These are phyloP conservation scores for Excalfactoria chinensis DNA, from an alignment of 2,113 vertebrate genomes.

Conservation along the genomic window DNA sequence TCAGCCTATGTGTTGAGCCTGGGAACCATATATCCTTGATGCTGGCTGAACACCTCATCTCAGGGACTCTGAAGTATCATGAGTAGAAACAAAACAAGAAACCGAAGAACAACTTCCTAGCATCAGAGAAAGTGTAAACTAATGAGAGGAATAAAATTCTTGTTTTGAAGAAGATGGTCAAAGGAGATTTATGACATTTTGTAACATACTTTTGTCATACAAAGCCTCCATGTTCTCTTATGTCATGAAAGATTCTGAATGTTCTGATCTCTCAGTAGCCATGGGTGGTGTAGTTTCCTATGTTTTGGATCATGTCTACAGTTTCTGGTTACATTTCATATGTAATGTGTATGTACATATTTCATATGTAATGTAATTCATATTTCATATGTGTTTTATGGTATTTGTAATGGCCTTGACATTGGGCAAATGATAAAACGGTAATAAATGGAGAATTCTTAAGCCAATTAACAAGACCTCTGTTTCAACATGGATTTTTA, in stretches of 20 bases:
- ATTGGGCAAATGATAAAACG: neutral
- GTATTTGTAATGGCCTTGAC: neutral
- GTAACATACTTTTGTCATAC: neutral
- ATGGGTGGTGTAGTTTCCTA: neutral
- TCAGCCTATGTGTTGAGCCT: neutral
- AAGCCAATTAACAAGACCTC: neutral
- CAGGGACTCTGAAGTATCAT: neutral
- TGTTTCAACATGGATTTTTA: neutral
- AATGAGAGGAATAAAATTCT: neutral
- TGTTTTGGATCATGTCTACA: neutral
- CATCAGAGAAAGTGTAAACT: neutral
- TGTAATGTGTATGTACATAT: too few relatives aligned
- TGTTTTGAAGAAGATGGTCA: neutral
- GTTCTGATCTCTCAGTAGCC: neutral
- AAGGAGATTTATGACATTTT: neutral
- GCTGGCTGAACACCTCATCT: neutral
- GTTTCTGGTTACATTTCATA: neutral
- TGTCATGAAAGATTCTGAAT: neutral
- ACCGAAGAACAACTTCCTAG: neutral
- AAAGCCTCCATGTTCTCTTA: neutral
- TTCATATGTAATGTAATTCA: too few relatives aligned
- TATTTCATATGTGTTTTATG: neutral
- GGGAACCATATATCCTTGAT: neutral
- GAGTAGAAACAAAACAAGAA: neutral
- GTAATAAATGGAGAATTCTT: neutral